Evolutionary conservation across 2,888 invertebrate genomes (phyloP).

Genomic region (Actias luna): DNA sequence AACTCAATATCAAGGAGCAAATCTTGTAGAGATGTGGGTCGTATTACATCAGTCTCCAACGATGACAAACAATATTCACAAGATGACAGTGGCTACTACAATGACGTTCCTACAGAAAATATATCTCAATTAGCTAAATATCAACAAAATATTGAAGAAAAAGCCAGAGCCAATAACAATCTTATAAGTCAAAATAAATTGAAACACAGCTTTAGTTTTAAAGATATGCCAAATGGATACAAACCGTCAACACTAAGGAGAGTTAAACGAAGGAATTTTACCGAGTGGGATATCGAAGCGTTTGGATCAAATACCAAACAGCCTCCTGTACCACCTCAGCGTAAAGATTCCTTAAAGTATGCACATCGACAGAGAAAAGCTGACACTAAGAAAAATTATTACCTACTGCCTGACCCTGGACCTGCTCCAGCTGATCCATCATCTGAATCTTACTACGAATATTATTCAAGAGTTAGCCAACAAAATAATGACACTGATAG

Average conservation of each 20-base stretch:
- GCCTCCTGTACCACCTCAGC: slow-evolving; percentile 68
- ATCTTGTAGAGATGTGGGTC: slow-evolving; percentile 73
- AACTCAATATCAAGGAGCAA: slow-evolving; percentile 78
- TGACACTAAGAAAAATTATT: slow-evolving; percentile 68
- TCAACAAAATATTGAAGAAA: slow-evolving; percentile 82
- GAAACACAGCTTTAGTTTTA: slow-evolving; percentile 81
- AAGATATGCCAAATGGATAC: slow-evolving; percentile 83
- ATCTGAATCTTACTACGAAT: slow-evolving; percentile 77
- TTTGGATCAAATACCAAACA: slow-evolving; percentile 62
- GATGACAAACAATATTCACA: slow-evolving; percentile 54
- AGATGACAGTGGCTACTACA: slow-evolving; percentile 59
- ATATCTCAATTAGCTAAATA: slow-evolving; percentile 83
- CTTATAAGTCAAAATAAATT: slow-evolving; percentile 77
- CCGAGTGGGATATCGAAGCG: slow-evolving; percentile 81
- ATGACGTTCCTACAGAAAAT: slow-evolving; percentile 64
- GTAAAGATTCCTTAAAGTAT: slow-evolving; percentile 78
- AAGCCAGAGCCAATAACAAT: slow-evolving; percentile 76
- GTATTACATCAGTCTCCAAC: slow-evolving; percentile 55
- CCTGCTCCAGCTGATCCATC: slow-evolving; percentile 73
- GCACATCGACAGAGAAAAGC: slow-evolving; percentile 75
- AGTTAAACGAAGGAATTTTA: slow-evolving; percentile 79
- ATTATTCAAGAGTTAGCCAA: slow-evolving; percentile 77
- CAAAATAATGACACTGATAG: slow-evolving; percentile 77
- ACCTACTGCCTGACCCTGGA: slow-evolving; percentile 72
- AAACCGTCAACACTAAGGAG: slow-evolving; percentile 81